Evolutionary conservation across 1,140 invertebrate species (phyloP).

Genomic region (Solenopsis fugax): DNA sequence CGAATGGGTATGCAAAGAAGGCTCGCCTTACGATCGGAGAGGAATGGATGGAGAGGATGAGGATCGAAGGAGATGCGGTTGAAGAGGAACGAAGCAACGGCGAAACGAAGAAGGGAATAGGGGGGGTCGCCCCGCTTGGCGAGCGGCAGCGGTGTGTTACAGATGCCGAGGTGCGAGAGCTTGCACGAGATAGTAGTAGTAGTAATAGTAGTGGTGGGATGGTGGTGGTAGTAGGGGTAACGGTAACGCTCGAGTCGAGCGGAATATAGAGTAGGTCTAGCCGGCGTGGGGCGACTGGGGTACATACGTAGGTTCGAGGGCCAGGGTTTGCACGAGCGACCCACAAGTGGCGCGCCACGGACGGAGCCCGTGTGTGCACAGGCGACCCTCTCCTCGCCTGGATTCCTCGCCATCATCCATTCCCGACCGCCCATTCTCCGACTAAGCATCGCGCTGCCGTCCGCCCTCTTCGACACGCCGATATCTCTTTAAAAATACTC

Average conservation of each 20-base stretch:
- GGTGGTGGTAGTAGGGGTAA: constrained; percentile 59
- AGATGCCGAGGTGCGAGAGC: constrained; percentile 73
- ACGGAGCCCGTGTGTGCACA: constrained; percentile 57
- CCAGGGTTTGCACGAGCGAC: constrained; percentile 73
- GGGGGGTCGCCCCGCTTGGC: constrained; percentile 24
- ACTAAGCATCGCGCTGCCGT: constrained; percentile 36
- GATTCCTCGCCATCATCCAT: constrained; percentile 35
- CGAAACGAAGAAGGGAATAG: not conserved
- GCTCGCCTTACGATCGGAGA: constrained; percentile 11
- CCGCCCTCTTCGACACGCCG: not conserved
- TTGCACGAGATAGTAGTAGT: constrained; percentile 25
- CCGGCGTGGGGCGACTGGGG: constrained; percentile 33
- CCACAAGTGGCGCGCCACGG: constrained; percentile 75
- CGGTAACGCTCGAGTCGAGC: constrained; percentile 76
- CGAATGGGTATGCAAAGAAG: constrained; percentile 58
- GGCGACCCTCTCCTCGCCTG: constrained; percentile 27
- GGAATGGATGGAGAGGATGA: constrained; percentile 27
- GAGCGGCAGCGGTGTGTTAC: constrained; percentile 65
- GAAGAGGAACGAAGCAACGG: constrained; percentile 21
- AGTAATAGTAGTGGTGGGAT: too few relatives aligned
- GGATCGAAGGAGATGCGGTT: not conserved
- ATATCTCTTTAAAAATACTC: constrained; percentile 52
- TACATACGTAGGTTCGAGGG: constrained; percentile 62
- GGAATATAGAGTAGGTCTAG: constrained; percentile 77
- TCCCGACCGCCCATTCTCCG: constrained; percentile 12